Percentiles rank a stretch among this genome's conserved stretches.
Evolutionary conservation across 2,113 vertebrate genomes (phyloP).

Genomic region (Oncorhynchus gorbuscha): DNA sequence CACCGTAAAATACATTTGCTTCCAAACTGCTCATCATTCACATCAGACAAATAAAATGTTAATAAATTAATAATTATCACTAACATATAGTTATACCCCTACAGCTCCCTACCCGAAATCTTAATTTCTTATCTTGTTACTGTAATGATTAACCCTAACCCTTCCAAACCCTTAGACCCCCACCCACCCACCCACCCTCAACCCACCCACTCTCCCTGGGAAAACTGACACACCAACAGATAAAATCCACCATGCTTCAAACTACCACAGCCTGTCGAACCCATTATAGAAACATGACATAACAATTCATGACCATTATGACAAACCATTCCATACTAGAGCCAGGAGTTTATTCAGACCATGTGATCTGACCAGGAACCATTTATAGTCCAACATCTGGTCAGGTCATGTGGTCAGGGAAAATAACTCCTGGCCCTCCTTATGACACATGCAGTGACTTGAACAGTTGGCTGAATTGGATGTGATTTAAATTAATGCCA

Average conservation of each 20-base stretch:
- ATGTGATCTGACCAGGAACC: too few species aligned
- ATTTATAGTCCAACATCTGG: too few species aligned
- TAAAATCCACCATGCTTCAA: constrained; percentile 17
- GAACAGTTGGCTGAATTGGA: constrained; percentile 1
- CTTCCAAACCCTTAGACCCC: not conserved
- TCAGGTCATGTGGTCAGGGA: too few species aligned
- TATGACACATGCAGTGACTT: not conserved
- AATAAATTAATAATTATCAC: constrained; percentile 64
- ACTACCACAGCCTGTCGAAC: too few species aligned
- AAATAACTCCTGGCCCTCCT: not conserved
- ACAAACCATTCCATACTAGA: too few species aligned
- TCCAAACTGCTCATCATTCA: constrained; percentile 41
- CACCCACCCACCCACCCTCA: not conserved
- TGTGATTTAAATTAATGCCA: not conserved
- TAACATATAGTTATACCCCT: constrained; percentile 14
- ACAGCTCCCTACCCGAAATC: not conserved
- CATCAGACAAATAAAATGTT: constrained; percentile 33
- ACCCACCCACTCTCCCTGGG: constrained; percentile 30
- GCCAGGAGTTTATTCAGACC: too few species aligned
- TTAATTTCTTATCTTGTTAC: not conserved
- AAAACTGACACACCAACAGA: constrained; percentile 19
- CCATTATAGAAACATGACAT: too few species aligned
- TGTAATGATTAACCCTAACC: constrained; percentile 13
- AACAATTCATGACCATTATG: too few species aligned
- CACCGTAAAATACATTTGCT: constrained; percentile 22